These are phyloP conservation scores for Dipodomys spectabilis DNA, from an alignment of 2,113 vertebrate species.

Conservation along the genomic window DNA sequence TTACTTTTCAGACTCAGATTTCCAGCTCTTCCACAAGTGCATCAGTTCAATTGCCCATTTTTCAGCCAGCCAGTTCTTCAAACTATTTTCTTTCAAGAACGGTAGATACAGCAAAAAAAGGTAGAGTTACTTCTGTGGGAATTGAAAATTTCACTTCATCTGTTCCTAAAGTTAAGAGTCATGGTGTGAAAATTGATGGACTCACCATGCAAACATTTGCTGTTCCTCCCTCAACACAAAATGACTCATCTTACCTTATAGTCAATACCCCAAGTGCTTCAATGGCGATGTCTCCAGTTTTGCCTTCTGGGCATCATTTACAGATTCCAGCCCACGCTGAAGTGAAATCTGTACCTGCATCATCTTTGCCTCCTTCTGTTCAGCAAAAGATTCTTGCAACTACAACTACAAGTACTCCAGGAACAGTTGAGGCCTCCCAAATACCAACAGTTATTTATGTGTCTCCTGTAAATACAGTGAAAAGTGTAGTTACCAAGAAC, in stretches of 20 bases:
- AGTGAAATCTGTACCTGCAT: constrained; percentile 89
- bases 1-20: constrained; percentile 82
- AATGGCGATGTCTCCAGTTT: constrained; percentile 78
- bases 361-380: constrained; percentile 86
- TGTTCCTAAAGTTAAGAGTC: constrained; percentile 75
- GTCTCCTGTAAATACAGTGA: constrained; percentile 90
- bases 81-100: constrained; percentile 84
- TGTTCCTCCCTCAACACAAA: constrained; percentile 72
- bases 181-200: constrained; percentile 76
- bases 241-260: constrained; percentile 73
- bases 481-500: constrained; percentile 72
- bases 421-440: constrained; percentile 76
- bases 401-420: constrained; percentile 74
- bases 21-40: constrained; percentile 75
- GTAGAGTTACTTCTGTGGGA: constrained; percentile 75
- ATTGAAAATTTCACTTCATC: constrained; percentile 74
- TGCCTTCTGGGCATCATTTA: constrained; percentile 90
- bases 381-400: constrained; percentile 89
- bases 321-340: constrained; percentile 91
- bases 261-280: constrained; percentile 81
- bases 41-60: constrained; percentile 81
- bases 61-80: constrained; percentile 83
- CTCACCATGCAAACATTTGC: constrained; percentile 74
- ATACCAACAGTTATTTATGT: constrained; percentile 86
- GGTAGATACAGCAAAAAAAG: constrained; percentile 80